phyloP scores from a whole-genome alignment of 2,888 invertebrate species.

The Pammene fasciana region DNA sequence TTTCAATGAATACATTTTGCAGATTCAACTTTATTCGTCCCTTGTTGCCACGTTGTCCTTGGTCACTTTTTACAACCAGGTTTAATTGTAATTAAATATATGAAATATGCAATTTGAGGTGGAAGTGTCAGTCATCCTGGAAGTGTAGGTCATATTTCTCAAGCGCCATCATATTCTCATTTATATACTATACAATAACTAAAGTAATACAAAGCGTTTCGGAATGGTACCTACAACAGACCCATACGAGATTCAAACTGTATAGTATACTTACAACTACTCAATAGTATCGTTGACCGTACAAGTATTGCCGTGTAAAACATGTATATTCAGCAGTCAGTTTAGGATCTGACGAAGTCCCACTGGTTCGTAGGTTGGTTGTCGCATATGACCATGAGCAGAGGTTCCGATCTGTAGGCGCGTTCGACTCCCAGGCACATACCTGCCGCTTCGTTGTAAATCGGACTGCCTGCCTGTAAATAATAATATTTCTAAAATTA shows the following conservation, averaged over 20 bases:
- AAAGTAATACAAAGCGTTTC: not conserved
- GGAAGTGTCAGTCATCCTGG: too few relatives aligned
- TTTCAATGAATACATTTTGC: too few relatives aligned
- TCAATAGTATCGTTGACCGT: not conserved
- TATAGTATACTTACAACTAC: not conserved
- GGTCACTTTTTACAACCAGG: too few relatives aligned
- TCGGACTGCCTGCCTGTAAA: slow-evolving; percentile 86
- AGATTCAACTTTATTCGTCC: too few relatives aligned
- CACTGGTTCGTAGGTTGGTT: slow-evolving; percentile 72
- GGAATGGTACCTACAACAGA: not conserved
- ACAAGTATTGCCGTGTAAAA: not conserved
- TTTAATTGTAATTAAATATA: too few relatives aligned
- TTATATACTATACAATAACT: too few relatives aligned
- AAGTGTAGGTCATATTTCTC: too few relatives aligned
- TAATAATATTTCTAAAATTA: not conserved
- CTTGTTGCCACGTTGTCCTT: too few relatives aligned
- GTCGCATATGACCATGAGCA: slow-evolving; percentile 77
- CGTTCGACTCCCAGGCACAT: slow-evolving; percentile 88
- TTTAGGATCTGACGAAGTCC: slow-evolving; percentile 72
- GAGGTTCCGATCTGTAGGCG: slow-evolving; percentile 60
- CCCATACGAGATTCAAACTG: not conserved
- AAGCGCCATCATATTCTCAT: too few relatives aligned
- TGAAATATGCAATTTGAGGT: too few relatives aligned
- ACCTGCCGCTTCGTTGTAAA: slow-evolving; percentile 94
- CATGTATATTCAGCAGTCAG: not conserved